These are phyloP conservation scores for Neodiprion pinetum DNA, from an alignment of 1,140 invertebrate species.

Conservation along the genomic window DNA sequence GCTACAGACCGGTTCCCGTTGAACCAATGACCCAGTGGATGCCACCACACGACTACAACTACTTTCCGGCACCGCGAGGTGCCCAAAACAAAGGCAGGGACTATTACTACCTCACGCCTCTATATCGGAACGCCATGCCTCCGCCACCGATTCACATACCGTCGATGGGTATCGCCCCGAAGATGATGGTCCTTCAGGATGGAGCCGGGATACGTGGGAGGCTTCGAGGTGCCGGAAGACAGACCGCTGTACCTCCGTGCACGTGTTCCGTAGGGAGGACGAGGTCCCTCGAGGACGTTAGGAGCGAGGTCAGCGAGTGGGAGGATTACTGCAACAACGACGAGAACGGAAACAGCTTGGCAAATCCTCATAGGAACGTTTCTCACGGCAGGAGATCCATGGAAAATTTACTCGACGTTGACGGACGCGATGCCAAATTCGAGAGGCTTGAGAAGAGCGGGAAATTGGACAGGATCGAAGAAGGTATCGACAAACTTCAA, in stretches of 20 bases:
- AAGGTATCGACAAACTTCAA: constrained; percentile 20
- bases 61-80: constrained; percentile 52
- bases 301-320: constrained; percentile 71
- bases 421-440: constrained; percentile 44
- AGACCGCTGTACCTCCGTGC: constrained; percentile 58
- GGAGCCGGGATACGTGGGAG: constrained; percentile 33
- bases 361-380: constrained; percentile 59
- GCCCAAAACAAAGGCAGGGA: constrained; percentile 68
- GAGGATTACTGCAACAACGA: constrained; percentile 63
- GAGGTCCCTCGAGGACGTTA: constrained; percentile 73
- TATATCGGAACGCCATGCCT: constrained; percentile 70
- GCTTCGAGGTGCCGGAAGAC: constrained; percentile 43
- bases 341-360: constrained; percentile 65
- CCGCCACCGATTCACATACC: constrained; percentile 58
- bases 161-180: constrained; percentile 39
- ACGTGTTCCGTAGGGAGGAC: constrained; percentile 68
- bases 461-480: constrained; percentile 19
- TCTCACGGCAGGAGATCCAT: constrained; percentile 67
- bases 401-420: constrained; percentile 71
- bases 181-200: constrained; percentile 60
- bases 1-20: constrained; percentile 64
- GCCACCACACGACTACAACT: constrained; percentile 60
- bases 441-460: constrained; percentile 38
- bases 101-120: constrained; percentile 73
- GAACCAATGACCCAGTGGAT: constrained; percentile 54